Conservation (phyloP, 2,113 vertebrate species). For the Pseudonaja textilis region DNA sequence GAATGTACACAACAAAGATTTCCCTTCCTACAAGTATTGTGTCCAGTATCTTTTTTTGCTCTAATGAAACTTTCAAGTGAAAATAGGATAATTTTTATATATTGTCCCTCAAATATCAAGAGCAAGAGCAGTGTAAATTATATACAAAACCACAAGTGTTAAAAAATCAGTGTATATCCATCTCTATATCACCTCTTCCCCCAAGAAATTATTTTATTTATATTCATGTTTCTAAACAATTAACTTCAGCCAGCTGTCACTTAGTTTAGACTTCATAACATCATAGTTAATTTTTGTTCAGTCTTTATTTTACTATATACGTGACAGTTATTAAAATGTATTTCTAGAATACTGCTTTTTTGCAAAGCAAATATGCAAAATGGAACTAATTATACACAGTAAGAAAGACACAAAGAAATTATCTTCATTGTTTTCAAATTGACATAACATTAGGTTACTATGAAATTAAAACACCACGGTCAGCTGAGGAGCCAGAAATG, state of each 20-base stretch:
- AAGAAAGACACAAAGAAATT: not conserved
- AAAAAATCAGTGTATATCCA: constrained; percentile 68
- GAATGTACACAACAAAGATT: constrained; percentile 41
- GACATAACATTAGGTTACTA: not conserved
- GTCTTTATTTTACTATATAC: constrained; percentile 20
- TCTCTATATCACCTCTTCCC: constrained; percentile 32
- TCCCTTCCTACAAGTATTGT: constrained; percentile 58
- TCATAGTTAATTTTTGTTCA: constrained; percentile 26
- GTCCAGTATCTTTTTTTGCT: constrained; percentile 42
- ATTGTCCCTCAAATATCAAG: constrained; percentile 18
- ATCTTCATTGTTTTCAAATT: not conserved
- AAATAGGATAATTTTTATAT: constrained; percentile 27
- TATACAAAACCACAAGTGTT: constrained; percentile 52
- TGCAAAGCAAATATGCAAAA: not conserved
- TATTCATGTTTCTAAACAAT: constrained; percentile 22
- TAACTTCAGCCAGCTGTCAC: constrained; percentile 75
- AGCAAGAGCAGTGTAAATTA: not conserved
- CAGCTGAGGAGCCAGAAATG: not conserved
- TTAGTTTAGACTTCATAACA: constrained; percentile 33
- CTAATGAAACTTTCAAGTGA: constrained; percentile 31
- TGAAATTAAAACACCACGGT: not conserved
- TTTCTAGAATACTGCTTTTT: not conserved
- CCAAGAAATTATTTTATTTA: constrained; percentile 63
- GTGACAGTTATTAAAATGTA: constrained; percentile 20
- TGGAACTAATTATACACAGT: not conserved